These are phyloP conservation scores for Xestobium rufovillosum DNA, from an alignment of 2,888 invertebrate species.

Conservation along the genomic window DNA sequence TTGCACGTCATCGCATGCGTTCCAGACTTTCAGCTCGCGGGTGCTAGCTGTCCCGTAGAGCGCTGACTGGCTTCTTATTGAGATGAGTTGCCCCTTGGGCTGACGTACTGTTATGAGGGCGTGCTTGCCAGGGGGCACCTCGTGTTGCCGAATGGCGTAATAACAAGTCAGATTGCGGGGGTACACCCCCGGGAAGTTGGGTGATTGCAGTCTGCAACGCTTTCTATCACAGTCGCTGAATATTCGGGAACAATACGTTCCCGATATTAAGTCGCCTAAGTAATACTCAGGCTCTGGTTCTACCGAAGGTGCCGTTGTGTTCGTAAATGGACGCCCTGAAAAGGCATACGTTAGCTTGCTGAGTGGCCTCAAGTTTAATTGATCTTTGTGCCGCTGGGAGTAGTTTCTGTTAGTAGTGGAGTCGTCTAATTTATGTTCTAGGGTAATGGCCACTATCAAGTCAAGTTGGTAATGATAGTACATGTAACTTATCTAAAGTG, in stretches of 20 bases:
- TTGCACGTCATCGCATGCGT: conserved; percentile 77
- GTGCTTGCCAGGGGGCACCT: conserved; percentile 79
- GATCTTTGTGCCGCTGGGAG: too few relatives aligned
- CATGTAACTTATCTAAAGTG: too few relatives aligned
- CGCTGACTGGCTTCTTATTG: conserved; percentile 71
- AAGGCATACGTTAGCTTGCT: too few relatives aligned
- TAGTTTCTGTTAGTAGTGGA: too few relatives aligned
- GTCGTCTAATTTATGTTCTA: too few relatives aligned
- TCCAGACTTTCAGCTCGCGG: conserved; percentile 46
- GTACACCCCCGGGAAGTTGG: conserved; percentile 89
- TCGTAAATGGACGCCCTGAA: conserved; percentile 22
- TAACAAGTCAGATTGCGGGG: conserved; percentile 91
- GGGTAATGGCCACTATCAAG: too few relatives aligned
- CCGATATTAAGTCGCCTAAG: conserved; percentile 81
- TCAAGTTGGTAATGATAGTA: too few relatives aligned
- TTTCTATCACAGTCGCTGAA: conserved; percentile 89
- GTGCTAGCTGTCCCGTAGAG: conserved; percentile 52
- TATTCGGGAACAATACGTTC: conserved; percentile 86
- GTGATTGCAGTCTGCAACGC: conserved; percentile 82
- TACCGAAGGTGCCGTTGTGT: conserved; percentile 32
- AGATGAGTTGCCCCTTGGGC: conserved; percentile 76
- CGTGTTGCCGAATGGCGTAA: conserved; percentile 80
- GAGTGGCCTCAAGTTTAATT: too few relatives aligned
- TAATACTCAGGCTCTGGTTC: conserved; percentile 56
- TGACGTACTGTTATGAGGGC: conserved; percentile 81